phyloP scores from a whole-genome alignment of 1,140 invertebrate species.

The Oscheius sp. region DNA sequence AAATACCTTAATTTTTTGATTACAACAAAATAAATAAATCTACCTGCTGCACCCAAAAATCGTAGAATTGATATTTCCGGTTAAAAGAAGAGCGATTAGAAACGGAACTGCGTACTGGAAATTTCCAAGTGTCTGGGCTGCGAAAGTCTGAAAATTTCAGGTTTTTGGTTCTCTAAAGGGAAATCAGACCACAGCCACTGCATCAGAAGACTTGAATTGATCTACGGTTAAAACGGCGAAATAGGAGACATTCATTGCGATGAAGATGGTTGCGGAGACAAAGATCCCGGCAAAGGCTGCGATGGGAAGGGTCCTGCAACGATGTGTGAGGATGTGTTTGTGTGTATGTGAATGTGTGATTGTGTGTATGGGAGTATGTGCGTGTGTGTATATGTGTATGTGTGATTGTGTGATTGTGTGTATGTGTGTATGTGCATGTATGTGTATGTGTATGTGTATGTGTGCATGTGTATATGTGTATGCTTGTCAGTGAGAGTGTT shows the following conservation, averaged over 20 bases:
- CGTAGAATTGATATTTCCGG: conserved; percentile 52
- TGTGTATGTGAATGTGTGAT: too few species aligned
- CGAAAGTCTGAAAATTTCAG: conserved; percentile 40
- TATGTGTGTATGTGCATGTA: too few species aligned
- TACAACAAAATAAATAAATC: background rate
- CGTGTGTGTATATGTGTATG: too few species aligned
- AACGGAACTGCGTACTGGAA: conserved; percentile 51
- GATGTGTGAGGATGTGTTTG: too few species aligned
- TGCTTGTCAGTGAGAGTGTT: too few species aligned
- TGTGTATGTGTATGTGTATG: too few species aligned
- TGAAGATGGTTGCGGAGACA: conserved; percentile 43
- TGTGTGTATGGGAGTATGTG: too few species aligned
- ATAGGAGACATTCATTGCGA: conserved; percentile 51
- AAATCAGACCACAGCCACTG: conserved; percentile 44
- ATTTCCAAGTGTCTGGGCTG: conserved; percentile 41
- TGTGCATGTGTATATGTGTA: too few species aligned
- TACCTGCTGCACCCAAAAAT: conserved; percentile 49
- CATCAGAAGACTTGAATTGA: conserved; percentile 42
- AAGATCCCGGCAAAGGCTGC: conserved; percentile 46
- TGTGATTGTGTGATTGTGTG: too few species aligned
- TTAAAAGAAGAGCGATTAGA: conserved; percentile 48
- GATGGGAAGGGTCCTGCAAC: conserved; percentile 48
- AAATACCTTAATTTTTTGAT: conserved; percentile 40
- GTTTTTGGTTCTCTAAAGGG: background rate
- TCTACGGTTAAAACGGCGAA: conserved; percentile 47